Evolutionary conservation across 1,140 invertebrate genomes (phyloP).

Genomic region (Sinella curviseta): DNA sequence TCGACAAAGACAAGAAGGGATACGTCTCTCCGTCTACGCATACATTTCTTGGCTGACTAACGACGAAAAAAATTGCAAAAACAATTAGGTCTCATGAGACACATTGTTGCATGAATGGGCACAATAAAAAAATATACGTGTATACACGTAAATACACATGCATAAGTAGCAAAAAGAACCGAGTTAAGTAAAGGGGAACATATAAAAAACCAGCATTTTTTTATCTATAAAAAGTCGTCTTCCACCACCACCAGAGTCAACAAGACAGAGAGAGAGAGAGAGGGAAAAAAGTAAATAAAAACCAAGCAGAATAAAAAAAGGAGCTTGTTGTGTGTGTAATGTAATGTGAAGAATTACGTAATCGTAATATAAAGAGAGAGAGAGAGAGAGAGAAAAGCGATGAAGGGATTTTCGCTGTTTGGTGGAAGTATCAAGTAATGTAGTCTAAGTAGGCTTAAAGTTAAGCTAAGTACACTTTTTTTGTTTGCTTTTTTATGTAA

Average conservation of each 20-base stretch:
- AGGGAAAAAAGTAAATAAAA: neutral
- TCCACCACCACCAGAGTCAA: neutral
- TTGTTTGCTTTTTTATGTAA: neutral
- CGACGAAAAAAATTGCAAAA: constrained; percentile 43
- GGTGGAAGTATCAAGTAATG: no score
- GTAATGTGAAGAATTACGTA: neutral
- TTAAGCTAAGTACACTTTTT: no score
- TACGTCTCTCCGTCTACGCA: neutral
- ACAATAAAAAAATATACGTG: constrained; percentile 7
- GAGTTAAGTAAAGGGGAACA: no score
- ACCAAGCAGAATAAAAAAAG: neutral
- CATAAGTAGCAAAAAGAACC: neutral
- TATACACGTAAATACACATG: neutral
- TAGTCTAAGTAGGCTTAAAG: no score
- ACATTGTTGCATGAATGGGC: constrained; percentile 29
- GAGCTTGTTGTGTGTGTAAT: neutral
- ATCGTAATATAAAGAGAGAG: neutral
- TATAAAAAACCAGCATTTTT: no score
- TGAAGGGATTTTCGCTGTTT: no score
- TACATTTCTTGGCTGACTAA: neutral
- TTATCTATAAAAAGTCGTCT: no score
- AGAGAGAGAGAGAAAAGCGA: neutral
- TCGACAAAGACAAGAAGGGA: neutral
- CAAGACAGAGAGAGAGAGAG: no score
- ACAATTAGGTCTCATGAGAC: constrained; percentile 44